These are phyloP conservation scores for Chromobotia macracanthus DNA, from an alignment of 2,797 vertebrate species.

Conservation along the genomic window DNA sequence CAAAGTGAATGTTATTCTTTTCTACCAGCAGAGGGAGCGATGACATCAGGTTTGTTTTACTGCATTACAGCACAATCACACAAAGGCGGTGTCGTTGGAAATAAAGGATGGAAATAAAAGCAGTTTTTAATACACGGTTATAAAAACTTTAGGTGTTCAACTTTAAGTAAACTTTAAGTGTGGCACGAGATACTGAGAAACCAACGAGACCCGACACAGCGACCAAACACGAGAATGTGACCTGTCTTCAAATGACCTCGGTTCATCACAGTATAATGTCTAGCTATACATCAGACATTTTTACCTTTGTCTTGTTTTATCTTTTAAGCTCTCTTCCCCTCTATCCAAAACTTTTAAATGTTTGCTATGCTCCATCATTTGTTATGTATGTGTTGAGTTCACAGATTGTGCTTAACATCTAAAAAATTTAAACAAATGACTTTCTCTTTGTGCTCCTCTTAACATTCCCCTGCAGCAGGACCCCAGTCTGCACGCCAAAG, in stretches of 20 bases:
- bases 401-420: not conserved
- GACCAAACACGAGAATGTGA: too few species aligned
- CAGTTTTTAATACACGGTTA: too few species aligned
- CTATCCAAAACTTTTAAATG: not conserved
- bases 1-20: not conserved
- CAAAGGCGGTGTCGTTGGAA: too few species aligned
- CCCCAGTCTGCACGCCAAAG: slow-evolving; percentile 53
- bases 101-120: too few species aligned
- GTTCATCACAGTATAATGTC: not conserved
- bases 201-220: too few species aligned
- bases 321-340: too few species aligned
- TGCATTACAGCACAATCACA: not conserved
- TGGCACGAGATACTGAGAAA: too few species aligned
- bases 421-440: not conserved
- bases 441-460: slow-evolving; percentile 13
- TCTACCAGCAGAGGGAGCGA: slow-evolving; percentile 15
- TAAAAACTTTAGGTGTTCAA: too few species aligned
- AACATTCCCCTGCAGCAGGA: slow-evolving; percentile 50
- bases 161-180: too few species aligned
- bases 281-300: not conserved
- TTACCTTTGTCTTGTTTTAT: too few species aligned
- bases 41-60: not conserved
- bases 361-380: not conserved
- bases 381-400: slow-evolving; percentile 1
- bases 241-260: too few species aligned